Evolutionary conservation across 2,113 vertebrate species (phyloP), one percentile per base, ranked within the genome.

Genomic region (Gavialis gangeticus): DNA sequence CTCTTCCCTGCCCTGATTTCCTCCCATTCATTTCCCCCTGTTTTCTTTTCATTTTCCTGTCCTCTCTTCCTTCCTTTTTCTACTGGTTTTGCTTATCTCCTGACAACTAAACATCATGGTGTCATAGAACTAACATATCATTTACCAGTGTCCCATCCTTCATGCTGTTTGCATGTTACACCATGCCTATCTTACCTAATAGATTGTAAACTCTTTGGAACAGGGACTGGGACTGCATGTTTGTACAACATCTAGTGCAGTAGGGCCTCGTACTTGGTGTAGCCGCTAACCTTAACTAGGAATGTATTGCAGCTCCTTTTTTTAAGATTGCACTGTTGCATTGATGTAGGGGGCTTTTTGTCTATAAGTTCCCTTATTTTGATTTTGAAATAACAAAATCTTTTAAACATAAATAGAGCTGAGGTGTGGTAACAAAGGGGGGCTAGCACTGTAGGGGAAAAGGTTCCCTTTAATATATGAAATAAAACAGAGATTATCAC

Each of bases 161-260:
- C 34, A 88, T 5, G 57, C 24, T 24, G 71, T 25, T 1, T 5
- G 34, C 75, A 79, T 81, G 66, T 56, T 75, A 62, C 11, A 27
- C 90, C 2, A 17, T 59, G 37, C 62, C 84, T 75, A 58, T 17
- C 2, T 34, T 87, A 78, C 54, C n/a, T n/a, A 3, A 64, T 55
- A 66, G 8, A 75, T 84, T 69, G 12, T 16, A 14, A 82, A 67
- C 9, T 63, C 73, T 82, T n/a, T 76, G 54, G 79, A 86, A 88
- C 56, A 62, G 75, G 69, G 0, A 0, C 0, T n/a, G 58, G 64
- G 37, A 12, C n/a, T n/a, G 34, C 12, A 17, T 18, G 79, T n/a
- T 2, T 0, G 0, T 0, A 46, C 60, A 27, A 79, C 60, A 92
- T n/a, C 9, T 34, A 28, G 6, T 73, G 82, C 55, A 25, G 77